Base-by-base conservation (phyloP, 1,140 invertebrate genomes). In the Bilobella aurantiaca region DNA sequence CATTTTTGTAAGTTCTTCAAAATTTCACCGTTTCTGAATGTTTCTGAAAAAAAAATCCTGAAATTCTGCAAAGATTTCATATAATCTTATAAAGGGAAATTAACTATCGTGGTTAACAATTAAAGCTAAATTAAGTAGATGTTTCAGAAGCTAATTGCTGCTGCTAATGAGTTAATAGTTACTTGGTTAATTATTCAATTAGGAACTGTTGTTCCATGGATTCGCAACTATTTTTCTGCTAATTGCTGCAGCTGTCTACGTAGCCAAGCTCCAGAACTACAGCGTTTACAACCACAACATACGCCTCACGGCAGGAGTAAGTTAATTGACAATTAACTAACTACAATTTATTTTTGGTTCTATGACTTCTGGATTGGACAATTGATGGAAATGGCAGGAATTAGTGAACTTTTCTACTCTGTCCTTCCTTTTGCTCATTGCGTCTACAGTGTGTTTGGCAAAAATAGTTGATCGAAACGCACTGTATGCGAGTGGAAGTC, bases 191-290 rank as follows among this genome's bases (percentile, higher is more conserved):
- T 14, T 56, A 14, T 23, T 21, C 12, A 56, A 12, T 56, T 21
- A 90, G 89, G 88, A 90, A 80, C 79, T 90, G 28, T 81, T 90
- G 31, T 91, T 89, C 73, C 88, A 91, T 69, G 80, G 82, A 1
- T 76, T 88, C 47, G 88, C 84, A 16, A 87, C 84, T 71, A 77
- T 86, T 49, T 74, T 90, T 31, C 81, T 87, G 37, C 74, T 91
- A 34, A 81, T 83, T 46, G 84, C 86, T 0, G 84, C 86, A 2
- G 75, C 87, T 25, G 18, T 73, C 28, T 73, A 66, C 65, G 46
- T 69, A 28, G 42, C 69, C 56, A 57, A 31, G 23, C 14, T 53
- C 23, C 8, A 28, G n/a, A 60, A 67, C 8, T 29, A 27, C 1
- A 37, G 34, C 25, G 16, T n/a, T 27, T 3, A 0, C 5, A 27